Percentiles rank a stretch among this genome's conserved stretches.
These are phyloP conservation scores for Lithophane leautieri DNA, from an alignment of 2,888 invertebrate genomes.

Conservation along the genomic window DNA sequence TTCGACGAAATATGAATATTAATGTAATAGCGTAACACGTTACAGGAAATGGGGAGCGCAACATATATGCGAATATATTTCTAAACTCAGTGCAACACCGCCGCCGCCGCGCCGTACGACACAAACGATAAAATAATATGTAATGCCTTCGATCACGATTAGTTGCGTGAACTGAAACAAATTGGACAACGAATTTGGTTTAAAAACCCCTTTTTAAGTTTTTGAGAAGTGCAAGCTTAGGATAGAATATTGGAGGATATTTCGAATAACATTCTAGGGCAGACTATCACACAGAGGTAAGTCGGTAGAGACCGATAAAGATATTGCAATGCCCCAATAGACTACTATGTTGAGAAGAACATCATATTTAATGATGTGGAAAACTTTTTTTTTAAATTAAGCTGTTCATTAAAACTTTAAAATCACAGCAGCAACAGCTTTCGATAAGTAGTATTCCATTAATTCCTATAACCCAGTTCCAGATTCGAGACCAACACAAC, in stretches of 20 bases:
- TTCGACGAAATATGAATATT: slow-evolving; percentile 57
- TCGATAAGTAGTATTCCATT: neutral
- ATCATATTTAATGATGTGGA: neutral
- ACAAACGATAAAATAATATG: slow-evolving; percentile 57
- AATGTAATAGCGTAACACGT: slow-evolving; percentile 37
- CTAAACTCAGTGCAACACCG: slow-evolving; percentile 51
- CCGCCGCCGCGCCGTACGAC: too few relatives aligned
- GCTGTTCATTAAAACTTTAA: neutral
- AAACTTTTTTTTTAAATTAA: too few relatives aligned
- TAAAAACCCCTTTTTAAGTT: slow-evolving; percentile 15
- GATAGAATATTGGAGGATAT: neutral
- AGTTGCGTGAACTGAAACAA: slow-evolving; percentile 35
- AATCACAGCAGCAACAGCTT: neutral
- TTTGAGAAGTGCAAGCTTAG: neutral
- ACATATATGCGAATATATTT: slow-evolving; percentile 35
- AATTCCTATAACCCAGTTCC: slow-evolving; percentile 33
- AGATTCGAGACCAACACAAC: slow-evolving; percentile 24
- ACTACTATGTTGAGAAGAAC: neutral
- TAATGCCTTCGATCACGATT: slow-evolving; percentile 31
- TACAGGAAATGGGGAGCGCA: slow-evolving; percentile 55
- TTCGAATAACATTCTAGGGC: neutral
- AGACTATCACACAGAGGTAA: neutral
- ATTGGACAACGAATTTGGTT: slow-evolving; percentile 10
- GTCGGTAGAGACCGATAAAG: neutral
- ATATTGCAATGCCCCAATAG: neutral